phyloP scores from a whole-genome alignment of 2,113 vertebrate species.

The Picathartes gymnocephalus region DNA sequence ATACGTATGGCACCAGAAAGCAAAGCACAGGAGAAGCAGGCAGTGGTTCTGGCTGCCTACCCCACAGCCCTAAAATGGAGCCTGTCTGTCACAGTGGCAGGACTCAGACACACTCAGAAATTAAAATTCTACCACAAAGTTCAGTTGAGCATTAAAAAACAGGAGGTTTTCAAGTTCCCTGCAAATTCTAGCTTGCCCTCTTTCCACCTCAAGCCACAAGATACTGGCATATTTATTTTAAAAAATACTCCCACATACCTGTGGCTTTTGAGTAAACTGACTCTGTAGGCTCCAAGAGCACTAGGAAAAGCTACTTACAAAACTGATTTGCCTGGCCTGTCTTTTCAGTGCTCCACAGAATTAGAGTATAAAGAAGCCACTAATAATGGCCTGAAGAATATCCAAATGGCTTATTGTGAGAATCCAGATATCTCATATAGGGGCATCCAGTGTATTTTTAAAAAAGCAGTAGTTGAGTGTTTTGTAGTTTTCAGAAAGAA shows the following conservation, averaged over 20 bases:
- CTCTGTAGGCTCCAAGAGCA: not conserved
- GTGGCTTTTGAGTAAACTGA: not conserved
- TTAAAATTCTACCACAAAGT: not conserved
- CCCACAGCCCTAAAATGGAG: not conserved
- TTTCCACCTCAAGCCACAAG: not conserved
- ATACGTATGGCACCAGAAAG: rapidly evolving
- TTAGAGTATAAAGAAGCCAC: not conserved
- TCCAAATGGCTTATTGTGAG: not conserved
- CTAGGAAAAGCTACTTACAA: not conserved
- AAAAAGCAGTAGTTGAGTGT: not conserved
- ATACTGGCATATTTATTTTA: not conserved
- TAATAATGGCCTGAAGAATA: not conserved
- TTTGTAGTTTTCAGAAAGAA: not conserved
- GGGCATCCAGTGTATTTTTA: not conserved
- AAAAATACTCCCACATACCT: not conserved
- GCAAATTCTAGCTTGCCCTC: not conserved
- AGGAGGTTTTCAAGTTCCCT: not conserved
- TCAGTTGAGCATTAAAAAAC: not conserved
- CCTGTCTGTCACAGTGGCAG: not conserved
- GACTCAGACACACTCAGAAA: not conserved
- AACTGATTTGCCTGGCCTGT: not conserved
- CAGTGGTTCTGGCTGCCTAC: not conserved
- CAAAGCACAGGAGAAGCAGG: not conserved
- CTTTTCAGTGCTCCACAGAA: not conserved
- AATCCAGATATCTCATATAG: not conserved